Base-by-base conservation (phyloP, 2,113 vertebrate genomes). In the Glaucidium brasilianum region DNA sequence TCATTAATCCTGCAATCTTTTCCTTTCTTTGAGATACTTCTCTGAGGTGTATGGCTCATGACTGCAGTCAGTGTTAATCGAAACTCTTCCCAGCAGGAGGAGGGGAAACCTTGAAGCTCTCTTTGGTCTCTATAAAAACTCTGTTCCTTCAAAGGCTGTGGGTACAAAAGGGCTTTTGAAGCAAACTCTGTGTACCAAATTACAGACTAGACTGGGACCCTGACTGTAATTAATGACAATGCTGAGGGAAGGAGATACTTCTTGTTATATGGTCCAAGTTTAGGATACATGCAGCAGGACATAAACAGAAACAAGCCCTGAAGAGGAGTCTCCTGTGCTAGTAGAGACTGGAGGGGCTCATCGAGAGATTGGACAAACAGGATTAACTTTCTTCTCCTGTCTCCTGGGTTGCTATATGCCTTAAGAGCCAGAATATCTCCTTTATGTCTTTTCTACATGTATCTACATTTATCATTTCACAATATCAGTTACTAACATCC, bases 401-500 rank as follows among this genome's bases (percentile, higher is more conserved):
- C 58, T 71, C 37, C 49, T 52, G 15, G 2, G n/a, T 16, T 78
- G 43, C 68, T 27, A 1, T 56, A 32, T 56, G 59, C 47, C 68
- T 88, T 59, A 60, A 5, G 17, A 64, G 64, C 23, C 47, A 60
- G 52, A 53, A 30, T 41, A 67, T 68, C 82, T 87, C 80, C 76
- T 90, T 76, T 41, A 49, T 69, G 58, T 59, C 67, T 92, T 85
- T 90, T 71, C 85, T 88, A 4, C 26, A 8, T 27, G 29, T 87
- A 68, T 85, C 94, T 88, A 4, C 26, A 7, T 30, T 26, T 87
- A 68, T 85, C 94, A 82, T 75, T 96, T 85, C 88, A 25, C 96
- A 94, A 60, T 85, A 81, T 82, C 91, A 91, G 68, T 87, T 85
- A 92, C 94, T 92, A 93, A 96, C 97, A 97, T 97, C 97, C 97